These are phyloP conservation scores for Philopedon plagiatum DNA, from an alignment of 2,888 invertebrate genomes.

Conservation along the genomic window DNA sequence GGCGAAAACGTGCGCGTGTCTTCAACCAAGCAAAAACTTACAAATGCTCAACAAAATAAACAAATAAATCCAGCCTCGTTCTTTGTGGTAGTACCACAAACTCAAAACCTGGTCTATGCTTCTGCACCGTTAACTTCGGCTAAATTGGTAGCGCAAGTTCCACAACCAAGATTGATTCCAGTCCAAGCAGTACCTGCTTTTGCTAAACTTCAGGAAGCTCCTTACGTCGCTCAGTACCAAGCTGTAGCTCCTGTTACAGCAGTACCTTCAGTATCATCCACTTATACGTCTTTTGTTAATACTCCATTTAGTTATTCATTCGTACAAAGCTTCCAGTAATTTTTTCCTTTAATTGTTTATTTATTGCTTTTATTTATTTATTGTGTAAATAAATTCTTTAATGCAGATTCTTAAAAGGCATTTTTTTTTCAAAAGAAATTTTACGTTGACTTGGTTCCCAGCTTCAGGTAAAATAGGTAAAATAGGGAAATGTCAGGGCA, in stretches of 20 bases:
- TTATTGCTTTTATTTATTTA: constrained; percentile 21
- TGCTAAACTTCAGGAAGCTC: constrained; percentile 51
- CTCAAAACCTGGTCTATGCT: constrained; percentile 60
- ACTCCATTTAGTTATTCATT: constrained; percentile 61
- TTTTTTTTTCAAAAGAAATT: too few relatives aligned
- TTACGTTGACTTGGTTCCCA: too few relatives aligned
- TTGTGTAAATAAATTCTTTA: constrained; percentile 25
- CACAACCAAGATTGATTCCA: constrained; percentile 52
- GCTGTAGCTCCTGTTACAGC: constrained; percentile 24
- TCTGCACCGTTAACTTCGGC: constrained; percentile 46
- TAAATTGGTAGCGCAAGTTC: constrained; percentile 31
- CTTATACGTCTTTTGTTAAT: constrained; percentile 53
- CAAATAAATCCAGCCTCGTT: constrained; percentile 41
- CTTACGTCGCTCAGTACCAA: constrained; percentile 28
- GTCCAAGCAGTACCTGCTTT: constrained; percentile 56
- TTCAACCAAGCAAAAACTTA: constrained; percentile 51
- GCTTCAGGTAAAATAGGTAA: too few relatives aligned
- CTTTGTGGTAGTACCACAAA: constrained; percentile 61
- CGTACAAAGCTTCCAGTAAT: constrained; percentile 60
- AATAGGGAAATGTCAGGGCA: too few relatives aligned
- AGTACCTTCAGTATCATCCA: constrained; percentile 45
- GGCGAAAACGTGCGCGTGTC: constrained; percentile 56
- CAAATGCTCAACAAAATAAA: constrained; percentile 35
- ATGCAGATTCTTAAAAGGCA: not conserved
- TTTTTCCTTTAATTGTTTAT: not conserved